Conservation (phyloP, 2,113 vertebrate species). For the Corydoras sp. region DNA sequence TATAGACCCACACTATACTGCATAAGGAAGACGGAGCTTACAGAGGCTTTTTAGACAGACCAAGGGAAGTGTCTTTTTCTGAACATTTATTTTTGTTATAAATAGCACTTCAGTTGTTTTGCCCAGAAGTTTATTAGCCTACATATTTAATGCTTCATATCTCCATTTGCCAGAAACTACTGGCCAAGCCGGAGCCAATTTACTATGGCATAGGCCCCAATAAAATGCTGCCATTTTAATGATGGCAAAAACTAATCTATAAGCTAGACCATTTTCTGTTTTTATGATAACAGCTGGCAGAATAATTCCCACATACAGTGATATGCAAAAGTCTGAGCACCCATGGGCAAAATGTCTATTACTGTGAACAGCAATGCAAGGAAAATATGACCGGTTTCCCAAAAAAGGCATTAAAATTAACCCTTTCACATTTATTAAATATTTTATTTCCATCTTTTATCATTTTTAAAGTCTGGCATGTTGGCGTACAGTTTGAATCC, state of each 20-base stretch:
- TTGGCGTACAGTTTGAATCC: too few relatives aligned
- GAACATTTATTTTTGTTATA: slow-evolving; percentile 4
- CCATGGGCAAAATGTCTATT: too few relatives aligned
- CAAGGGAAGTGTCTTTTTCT: not conserved
- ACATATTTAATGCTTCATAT: slow-evolving; percentile 14
- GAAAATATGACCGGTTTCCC: too few relatives aligned
- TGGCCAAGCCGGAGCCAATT: not conserved
- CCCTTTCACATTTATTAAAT: not conserved
- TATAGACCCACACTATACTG: not conserved
- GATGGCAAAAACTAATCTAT: slow-evolving; percentile 1
- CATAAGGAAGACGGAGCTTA: not conserved
- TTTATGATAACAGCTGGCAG: not conserved
- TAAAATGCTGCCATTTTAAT: not conserved
- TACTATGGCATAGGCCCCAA: not conserved
- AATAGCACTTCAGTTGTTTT: not conserved
- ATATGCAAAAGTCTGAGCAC: too few relatives aligned
- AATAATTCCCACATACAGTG: not conserved
- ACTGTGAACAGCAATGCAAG: too few relatives aligned
- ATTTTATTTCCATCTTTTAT: not conserved
- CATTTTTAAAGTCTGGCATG: too few relatives aligned
- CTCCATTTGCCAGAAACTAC: slow-evolving; percentile 5
- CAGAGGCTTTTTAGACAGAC: not conserved
- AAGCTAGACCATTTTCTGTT: not conserved
- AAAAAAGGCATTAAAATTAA: not conserved
- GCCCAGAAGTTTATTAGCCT: not conserved